These are phyloP conservation scores for Lasioglossum albipes DNA, from an alignment of 1,140 invertebrate species.

Conservation along the genomic window DNA sequence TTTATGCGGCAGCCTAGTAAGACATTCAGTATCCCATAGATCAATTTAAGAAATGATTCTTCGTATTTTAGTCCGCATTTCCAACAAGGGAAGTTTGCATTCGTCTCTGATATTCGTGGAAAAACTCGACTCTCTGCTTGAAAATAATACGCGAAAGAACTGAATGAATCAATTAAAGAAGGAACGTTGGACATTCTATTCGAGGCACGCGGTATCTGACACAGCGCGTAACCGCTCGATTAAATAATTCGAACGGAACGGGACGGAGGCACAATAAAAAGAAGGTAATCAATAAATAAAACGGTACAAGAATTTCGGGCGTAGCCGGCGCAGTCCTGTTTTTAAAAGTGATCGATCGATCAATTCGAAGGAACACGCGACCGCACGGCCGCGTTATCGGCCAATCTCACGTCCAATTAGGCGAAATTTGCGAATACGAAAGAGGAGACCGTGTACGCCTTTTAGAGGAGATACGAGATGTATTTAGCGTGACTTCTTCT, in stretches of 20 bases:
- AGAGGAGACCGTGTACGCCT: constrained; percentile 1
- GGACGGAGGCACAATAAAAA: neutral
- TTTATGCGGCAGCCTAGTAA: too few species aligned
- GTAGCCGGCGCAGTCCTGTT: constrained; percentile 24
- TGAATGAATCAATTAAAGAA: neutral
- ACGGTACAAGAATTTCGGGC: constrained; percentile 16
- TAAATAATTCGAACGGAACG: neutral
- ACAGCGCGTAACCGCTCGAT: neutral
- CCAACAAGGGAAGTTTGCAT: too few species aligned
- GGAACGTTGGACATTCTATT: too few species aligned
- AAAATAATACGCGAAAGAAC: neutral
- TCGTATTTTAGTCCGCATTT: too few species aligned
- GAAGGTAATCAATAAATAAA: neutral
- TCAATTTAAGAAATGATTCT: too few species aligned
- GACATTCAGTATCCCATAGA: too few species aligned
- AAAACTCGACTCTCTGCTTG: too few species aligned
- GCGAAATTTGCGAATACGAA: constrained; percentile 61
- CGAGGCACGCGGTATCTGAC: neutral
- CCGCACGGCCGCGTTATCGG: constrained; percentile 19
- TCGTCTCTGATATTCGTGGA: too few species aligned
- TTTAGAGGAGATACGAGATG: constrained; percentile 15
- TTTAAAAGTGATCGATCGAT: constrained; percentile 55
- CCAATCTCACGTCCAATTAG: constrained; percentile 64
- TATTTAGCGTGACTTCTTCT: constrained; percentile 29
- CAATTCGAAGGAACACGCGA: constrained; percentile 50